Evolutionary conservation across 2,113 vertebrate species (phyloP), one percentile per base, ranked within the genome.

Genomic region (Colossoma macropomum): DNA sequence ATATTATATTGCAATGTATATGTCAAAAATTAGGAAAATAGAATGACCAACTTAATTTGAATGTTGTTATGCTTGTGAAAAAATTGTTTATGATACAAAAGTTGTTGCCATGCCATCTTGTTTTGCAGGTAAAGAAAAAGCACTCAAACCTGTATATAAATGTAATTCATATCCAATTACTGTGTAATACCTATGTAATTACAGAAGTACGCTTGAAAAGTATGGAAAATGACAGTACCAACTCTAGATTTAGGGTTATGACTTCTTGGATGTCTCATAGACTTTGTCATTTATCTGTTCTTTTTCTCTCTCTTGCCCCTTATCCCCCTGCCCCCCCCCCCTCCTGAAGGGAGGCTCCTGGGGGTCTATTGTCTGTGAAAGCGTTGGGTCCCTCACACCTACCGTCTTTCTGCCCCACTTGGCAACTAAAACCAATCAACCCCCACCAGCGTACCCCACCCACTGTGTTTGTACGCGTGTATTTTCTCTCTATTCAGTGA

Each of bases 341-440:
- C 2, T 21, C n/a, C 45, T 50, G 9, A 34, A 34, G 56, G 38
- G 19, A 74, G 66, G 16, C 23, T 19, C 50, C 12, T 38, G 45
- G 11, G 16, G 59, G 48, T 73, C 79, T 74, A 74, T 85, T 83
- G 77, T 79, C 32, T 70, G 28, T 65, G 9, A 74, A 78, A 80
- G 78, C 54, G 65, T 34, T 21, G n/a, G n/a, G 62, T 66, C 27
- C 38, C 41, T 66, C 32, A 75, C 10, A 27, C 48, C 28, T 23
- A 25, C 28, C 25, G 45, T 73, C 77, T 65, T 85, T 80, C 62
- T 81, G 75, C 74, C 30, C 77, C 69, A 87, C 73, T 87, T 86
- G 77, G 45, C 76, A 84, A 54, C 21, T 48, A 75, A 32, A 62
- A 56, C 27, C 63, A 70, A 21, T 25, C n/a, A 52, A 65, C 60